Conservation (phyloP, 2,888 invertebrate species). For the Neelides folsomi region DNA sequence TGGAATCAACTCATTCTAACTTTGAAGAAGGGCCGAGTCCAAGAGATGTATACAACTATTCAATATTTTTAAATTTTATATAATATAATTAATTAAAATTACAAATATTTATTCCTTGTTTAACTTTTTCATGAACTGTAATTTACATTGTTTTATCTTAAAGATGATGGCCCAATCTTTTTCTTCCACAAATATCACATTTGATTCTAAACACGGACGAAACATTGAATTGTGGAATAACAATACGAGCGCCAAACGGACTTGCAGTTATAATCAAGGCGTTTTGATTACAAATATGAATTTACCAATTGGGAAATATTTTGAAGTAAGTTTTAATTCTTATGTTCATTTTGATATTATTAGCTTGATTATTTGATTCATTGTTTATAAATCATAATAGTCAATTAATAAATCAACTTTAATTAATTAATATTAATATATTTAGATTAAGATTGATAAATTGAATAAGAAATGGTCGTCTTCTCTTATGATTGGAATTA, state of each 20-base stretch:
- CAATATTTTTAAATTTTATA: no score
- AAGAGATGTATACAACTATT: constrained; percentile 7
- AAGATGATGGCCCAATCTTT: no score
- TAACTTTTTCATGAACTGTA: neutral
- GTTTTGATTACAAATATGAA: constrained; percentile 45
- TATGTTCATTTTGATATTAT: no score
- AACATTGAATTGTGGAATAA: constrained; percentile 58
- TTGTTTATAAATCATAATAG: no score
- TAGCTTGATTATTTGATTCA: no score
- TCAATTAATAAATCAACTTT: no score
- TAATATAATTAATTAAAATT: neutral
- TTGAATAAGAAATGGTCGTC: constrained; percentile 62
- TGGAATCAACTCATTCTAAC: constrained; percentile 19
- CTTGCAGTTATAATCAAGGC: constrained; percentile 72
- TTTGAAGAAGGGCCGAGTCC: constrained; percentile 14
- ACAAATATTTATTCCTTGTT: neutral
- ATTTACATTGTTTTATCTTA: no score
- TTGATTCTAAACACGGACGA: constrained; percentile 51
- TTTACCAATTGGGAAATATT: constrained; percentile 51
- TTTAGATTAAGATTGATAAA: constrained; percentile 49
- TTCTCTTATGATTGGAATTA: constrained; percentile 61
- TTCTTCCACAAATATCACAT: neutral
- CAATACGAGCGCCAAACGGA: constrained; percentile 53
- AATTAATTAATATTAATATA: neutral
- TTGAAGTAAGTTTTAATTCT: constrained; percentile 45